Evolutionary conservation across 2,113 vertebrate genomes (phyloP), one percentile per base, ranked within the genome.

Genomic region (Mustela lutreola): DNA sequence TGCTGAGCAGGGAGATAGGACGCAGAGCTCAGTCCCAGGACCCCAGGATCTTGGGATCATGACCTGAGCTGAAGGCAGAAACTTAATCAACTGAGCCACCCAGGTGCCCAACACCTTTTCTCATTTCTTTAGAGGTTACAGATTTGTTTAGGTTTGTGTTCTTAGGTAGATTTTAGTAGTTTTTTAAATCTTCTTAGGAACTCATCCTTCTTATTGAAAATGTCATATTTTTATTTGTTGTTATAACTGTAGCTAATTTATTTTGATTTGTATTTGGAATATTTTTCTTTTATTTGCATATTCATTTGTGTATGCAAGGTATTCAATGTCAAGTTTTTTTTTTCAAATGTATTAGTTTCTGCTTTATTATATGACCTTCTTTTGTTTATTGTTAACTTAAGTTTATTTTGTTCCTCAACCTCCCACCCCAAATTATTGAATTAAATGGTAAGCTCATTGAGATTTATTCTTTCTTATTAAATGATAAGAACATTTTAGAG

Each of bases 381-480:
- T 60, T 92, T 4, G 33, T 78, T 95, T 75, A 75, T 80, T 60
- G n/a, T 53, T 88, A 62, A 94, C 63, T 81, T 88, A 39, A 92
- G 39, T 58, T 81, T 28, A 89, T 81, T 94, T 82, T 79, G 21
- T 93, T 63, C 11, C 22, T 79, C 63, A 94, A 58, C 4, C 14
- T n/a, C 42, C 39, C 24, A 76, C 4, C 3, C 10, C 24, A 60
- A 60, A 1, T 7, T 78, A 24, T 78, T 96, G n/a, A 95, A 56
- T 88, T 33, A 95, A 93, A 48, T 86, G 15, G 7, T 89, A 81
- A 50, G 15, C 63, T 97, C 18, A 45, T 42, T 82, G 85, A 89
- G n/a, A 91, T 94, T 95, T 93, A 53, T 76, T 91, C 33, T 94
- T 96, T 0, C 42, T 82, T 86, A 63, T 92, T 79, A 86, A 91